A percentile compares a stretch with the other conserved stretches of the same genome.
Evolutionary conservation across 2,888 invertebrate species (phyloP).

Genomic region (Gandaritis pyraliata): DNA sequence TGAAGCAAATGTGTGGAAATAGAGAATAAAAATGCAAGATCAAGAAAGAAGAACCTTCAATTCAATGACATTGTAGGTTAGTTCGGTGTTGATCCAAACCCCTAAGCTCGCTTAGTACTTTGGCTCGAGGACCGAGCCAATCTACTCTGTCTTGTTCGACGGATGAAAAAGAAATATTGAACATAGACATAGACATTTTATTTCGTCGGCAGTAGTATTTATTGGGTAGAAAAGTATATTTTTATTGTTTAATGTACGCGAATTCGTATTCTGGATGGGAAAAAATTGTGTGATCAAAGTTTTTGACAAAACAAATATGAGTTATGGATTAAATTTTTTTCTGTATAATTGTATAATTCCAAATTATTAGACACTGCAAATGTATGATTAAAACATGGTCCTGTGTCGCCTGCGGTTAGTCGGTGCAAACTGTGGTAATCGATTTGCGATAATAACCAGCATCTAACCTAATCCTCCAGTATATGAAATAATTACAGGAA

Average conservation of each 20-base stretch:
- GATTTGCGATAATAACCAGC: too few species aligned
- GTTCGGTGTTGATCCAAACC: conserved; percentile 27
- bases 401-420: too few species aligned
- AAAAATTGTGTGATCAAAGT: neutral
- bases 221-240: too few species aligned
- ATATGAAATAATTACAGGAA: neutral
- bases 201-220: too few species aligned
- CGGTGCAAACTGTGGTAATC: too few species aligned
- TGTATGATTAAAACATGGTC: too few species aligned
- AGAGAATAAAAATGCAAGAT: neutral
- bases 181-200: neutral
- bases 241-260: neutral
- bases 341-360: too few species aligned
- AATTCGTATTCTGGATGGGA: neutral
- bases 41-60: neutral
- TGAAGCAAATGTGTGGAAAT: too few species aligned
- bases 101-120: conserved; percentile 29
- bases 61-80: conserved; percentile 14
- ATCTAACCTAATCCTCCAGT: too few species aligned
- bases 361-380: too few species aligned
- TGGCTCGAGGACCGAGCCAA: conserved; percentile 26
- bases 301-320: too few species aligned
- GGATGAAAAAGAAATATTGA: conserved; percentile 1
- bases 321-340: too few species aligned
- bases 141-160: conserved; percentile 10